Base-by-base conservation (phyloP, 2,888 invertebrate genomes). In the Pandemis corylana region DNA sequence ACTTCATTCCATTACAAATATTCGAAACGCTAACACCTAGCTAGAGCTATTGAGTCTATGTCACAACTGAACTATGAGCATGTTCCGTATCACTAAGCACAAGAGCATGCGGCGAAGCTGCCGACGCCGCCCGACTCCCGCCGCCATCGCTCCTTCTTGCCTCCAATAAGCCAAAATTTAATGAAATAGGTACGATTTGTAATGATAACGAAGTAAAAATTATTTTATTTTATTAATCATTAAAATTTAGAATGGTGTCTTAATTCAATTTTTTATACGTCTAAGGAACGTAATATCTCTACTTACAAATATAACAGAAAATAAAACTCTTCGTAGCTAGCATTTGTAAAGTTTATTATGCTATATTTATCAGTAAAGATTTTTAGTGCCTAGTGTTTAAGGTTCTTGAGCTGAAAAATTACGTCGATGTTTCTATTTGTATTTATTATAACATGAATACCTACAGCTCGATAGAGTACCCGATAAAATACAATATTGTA, bases 51-150 rank as follows among this genome's bases (percentile, higher is more conserved):
- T 53, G 90, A 86, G 84, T 88, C 90, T 93, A 93, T 89, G 89
- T 90, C 93, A 92, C 92, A 90, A 92, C 90, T 89, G 90, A 90
- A 81, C 93, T 93, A 93, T 93, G 93, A 93, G 93, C 93, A 89
- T 91, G 89, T 82, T 84, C 89, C 85, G 87, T 91, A 93, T 92
- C 90, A 92, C 93, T 93, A 93, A 93, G 92, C 93, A 88, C 86
- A 89, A 87, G 88, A 87, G 87, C 89, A 49, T 59, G 59, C 87
- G 83, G 81, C 83, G 81, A 28, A 28, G 46, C 46, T 5, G 5
- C 46, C 67, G 41, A 13, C 20, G 15, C 36, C 49, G 83, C 81
- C 83, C 81, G 79, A 80, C 61, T 78, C 79, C 15, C 13, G 7
- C 28, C 44, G 12, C 49, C 28, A 28, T 28, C 20, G 4, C 51